Base-by-base conservation (phyloP, 2,888 invertebrate genomes). In the Calameuta pallipes region DNA sequence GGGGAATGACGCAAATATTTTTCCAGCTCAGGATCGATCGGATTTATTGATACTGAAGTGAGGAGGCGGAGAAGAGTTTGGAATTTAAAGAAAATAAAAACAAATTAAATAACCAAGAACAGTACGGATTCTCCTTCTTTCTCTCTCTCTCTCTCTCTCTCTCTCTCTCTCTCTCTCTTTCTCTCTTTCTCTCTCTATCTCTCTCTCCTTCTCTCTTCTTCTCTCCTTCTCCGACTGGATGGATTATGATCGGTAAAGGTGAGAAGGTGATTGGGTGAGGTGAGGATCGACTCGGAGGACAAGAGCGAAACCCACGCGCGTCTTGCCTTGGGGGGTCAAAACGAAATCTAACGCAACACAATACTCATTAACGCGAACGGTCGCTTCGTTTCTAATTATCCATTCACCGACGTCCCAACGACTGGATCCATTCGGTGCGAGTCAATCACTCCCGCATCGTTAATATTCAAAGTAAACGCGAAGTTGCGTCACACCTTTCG, bases 321-420 rank as follows among this genome's bases (percentile, higher is more conserved):
- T 71, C 71, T 34, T 73, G 73, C 56, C 37, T 37, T 73, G 69
- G 73, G 80, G 56, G 74, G 74, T 78, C 75, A 69, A 74, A 80
- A 75, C 80, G 76, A 76, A 11, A 79, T 79, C 80, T 76, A 73
- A 74, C 77, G 74, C 71, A 71, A 71, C 34, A 71, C 73, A 80
- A 82, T 76, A 80, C 82, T 85, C 85, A 84, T 87, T 87, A 85
- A 82, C 83, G 80, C 68, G 76, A 79, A 34, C 79, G 83, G 75
- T 82, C 80, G 82, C 79, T 81, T 84, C 82, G 84, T 85, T 85
- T 86, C 83, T 86, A 85, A 87, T 87, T 87, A 85, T 82, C 87
- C 78, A 77, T 56, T 79, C 80, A 80, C 80, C 83, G 81, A 80
- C 71, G 71, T 15, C 30, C 80, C 83, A 81, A 80, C 71, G 71